These are phyloP conservation scores for Hormaphis cornu DNA, from an alignment of 1,140 invertebrate species.

Conservation along the genomic window DNA sequence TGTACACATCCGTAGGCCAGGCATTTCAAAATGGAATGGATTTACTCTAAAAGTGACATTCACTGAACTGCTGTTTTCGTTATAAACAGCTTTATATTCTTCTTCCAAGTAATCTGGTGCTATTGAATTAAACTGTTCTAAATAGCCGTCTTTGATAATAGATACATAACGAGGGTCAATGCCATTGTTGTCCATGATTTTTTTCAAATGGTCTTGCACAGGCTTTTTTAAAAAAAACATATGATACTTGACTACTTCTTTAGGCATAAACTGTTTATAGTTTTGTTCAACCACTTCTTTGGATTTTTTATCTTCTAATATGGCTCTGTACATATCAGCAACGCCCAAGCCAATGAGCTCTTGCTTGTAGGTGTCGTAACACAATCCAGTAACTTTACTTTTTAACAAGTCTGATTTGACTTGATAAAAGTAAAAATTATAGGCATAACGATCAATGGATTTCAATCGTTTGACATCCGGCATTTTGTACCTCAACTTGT, in stretches of 20 bases:
- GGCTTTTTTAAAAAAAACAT: constrained; percentile 63
- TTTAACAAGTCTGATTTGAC: constrained; percentile 66
- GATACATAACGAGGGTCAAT: constrained; percentile 46
- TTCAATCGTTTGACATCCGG: constrained; percentile 54
- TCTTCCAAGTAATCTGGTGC: constrained; percentile 73
- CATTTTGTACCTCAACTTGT: constrained; percentile 66
- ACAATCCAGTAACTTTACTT: constrained; percentile 65
- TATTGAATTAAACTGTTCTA: constrained; percentile 63
- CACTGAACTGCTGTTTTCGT: constrained; percentile 51
- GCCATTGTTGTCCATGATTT: constrained; percentile 41
- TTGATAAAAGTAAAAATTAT: constrained; percentile 79
- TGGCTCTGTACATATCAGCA: constrained; percentile 72
- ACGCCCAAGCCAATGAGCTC: constrained; percentile 72
- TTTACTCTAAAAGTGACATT: constrained; percentile 51
- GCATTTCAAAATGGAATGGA: constrained; percentile 56
- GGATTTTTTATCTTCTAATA: constrained; percentile 57
- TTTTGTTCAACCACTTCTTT: constrained; percentile 58
- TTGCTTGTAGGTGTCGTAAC: constrained; percentile 61
- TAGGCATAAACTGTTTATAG: constrained; percentile 72
- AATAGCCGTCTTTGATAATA: constrained; percentile 66
- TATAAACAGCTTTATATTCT: constrained; percentile 58
- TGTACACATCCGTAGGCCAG: constrained; percentile 54
- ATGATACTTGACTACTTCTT: constrained; percentile 61
- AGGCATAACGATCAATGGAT: constrained; percentile 59
- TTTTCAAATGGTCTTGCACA: constrained; percentile 55